Evolutionary conservation across 2,113 vertebrate species (phyloP).

Genomic region (Atherinomorus stipes): DNA sequence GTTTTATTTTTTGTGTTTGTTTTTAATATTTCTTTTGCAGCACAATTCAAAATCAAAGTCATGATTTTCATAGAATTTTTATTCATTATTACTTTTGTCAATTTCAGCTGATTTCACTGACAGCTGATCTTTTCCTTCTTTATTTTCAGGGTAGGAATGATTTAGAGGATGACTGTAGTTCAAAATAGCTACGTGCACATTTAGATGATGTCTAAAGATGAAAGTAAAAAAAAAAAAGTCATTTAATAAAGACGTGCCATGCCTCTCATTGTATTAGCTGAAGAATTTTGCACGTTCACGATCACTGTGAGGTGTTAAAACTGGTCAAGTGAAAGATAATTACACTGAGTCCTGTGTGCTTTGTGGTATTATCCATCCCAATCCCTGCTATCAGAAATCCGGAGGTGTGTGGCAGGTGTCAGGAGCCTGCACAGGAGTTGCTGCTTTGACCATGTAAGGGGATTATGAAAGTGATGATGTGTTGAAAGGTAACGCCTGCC

Average conservation of each 20-base stretch:
- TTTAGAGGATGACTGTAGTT: too few species aligned
- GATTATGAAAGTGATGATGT: slow-evolving; percentile 84
- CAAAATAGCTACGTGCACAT: slow-evolving; percentile 21
- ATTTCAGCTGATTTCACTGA: too few species aligned
- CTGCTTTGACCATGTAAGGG: slow-evolving; percentile 79
- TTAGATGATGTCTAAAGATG: slow-evolving; percentile 17
- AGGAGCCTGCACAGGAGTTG: slow-evolving; percentile 61
- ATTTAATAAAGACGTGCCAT: slow-evolving; percentile 4
- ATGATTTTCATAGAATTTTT: too few species aligned
- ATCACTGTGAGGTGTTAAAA: slow-evolving; percentile 31
- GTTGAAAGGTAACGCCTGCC: slow-evolving; percentile 80
- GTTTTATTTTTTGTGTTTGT: too few species aligned
- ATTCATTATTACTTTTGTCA: too few species aligned
- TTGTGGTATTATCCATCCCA: slow-evolving; percentile 65
- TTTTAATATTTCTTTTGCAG: too few species aligned
- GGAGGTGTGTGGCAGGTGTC: slow-evolving; percentile 66
- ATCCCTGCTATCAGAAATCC: slow-evolving; percentile 68
- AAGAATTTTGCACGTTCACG: slow-evolving; percentile 31
- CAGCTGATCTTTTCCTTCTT: too few species aligned
- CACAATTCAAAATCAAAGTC: too few species aligned
- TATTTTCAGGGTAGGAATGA: too few species aligned
- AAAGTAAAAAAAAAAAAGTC: slow-evolving; percentile 28
- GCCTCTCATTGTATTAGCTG: slow-evolving; percentile 16
- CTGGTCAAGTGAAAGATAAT: slow-evolving; percentile 66
- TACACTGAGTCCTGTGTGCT: slow-evolving; percentile 49